These are phyloP conservation scores for Pemphredon lugubris DNA, from an alignment of 2,888 invertebrate species.

Conservation along the genomic window DNA sequence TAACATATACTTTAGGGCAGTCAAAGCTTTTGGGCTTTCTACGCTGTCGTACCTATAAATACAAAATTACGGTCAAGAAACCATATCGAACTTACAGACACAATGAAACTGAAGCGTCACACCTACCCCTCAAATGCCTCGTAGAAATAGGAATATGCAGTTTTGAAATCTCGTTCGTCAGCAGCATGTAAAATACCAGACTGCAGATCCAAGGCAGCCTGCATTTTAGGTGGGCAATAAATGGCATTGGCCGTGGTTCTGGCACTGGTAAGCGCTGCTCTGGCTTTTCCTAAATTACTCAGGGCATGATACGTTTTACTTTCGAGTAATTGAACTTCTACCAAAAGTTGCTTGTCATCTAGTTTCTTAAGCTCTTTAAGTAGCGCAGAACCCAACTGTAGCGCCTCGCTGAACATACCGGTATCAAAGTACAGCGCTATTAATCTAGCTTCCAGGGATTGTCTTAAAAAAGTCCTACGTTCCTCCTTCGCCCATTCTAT, in stretches of 20 bases:
- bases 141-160: constrained; percentile 99
- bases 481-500: constrained; percentile 99
- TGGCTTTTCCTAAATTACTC: constrained; percentile 96
- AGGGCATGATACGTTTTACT: constrained; percentile 99
- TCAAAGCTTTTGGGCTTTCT: constrained; percentile 94
- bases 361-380: constrained; percentile 98
- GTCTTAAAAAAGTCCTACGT: constrained; percentile 97
- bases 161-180: constrained; percentile 99
- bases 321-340: constrained; percentile 98
- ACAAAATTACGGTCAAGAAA: too few relatives aligned
- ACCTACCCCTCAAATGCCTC: constrained; percentile 98
- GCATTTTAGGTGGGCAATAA: constrained; percentile 99
- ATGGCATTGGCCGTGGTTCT: constrained; percentile 99
- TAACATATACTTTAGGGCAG: constrained; percentile 99
- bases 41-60: constrained; percentile 88
- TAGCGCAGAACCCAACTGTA: constrained; percentile 91
- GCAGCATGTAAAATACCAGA: constrained; percentile 99
- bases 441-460: constrained; percentile 96
- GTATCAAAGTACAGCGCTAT: constrained; percentile 97
- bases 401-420: constrained; percentile 93
- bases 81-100: too few relatives aligned
- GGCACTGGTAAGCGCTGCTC: constrained; percentile 98
- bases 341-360: constrained; percentile 99
- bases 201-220: constrained; percentile 97
- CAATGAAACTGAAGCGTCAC: background rate